phyloP scores from a whole-genome alignment of 2,888 invertebrate species.

The Zaprionus obscuricornis region DNA sequence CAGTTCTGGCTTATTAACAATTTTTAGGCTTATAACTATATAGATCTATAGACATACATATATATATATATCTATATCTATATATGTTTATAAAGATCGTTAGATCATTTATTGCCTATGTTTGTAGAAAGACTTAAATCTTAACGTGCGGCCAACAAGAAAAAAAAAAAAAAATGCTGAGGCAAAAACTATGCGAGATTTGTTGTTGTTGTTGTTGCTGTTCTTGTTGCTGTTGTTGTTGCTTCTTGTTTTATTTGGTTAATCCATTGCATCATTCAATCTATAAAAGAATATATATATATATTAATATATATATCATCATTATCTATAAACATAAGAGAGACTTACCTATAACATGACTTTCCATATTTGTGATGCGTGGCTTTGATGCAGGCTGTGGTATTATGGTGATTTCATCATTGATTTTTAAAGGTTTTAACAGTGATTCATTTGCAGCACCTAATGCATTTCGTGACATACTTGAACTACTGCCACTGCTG shows the following conservation, averaged over 20 bases:
- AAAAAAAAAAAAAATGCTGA: too few species aligned
- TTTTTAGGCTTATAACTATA: constrained; percentile 32
- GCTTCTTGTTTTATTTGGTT: constrained; percentile 72
- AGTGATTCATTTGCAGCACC: constrained; percentile 85
- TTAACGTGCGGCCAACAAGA: constrained; percentile 63
- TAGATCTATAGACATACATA: too few species aligned
- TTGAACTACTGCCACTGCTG: constrained; percentile 50
- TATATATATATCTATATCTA: too few species aligned
- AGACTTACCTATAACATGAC: constrained; percentile 83
- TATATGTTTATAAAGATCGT: too few species aligned
- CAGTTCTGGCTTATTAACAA: constrained; percentile 57
- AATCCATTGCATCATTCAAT: constrained; percentile 60
- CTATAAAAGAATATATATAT: constrained; percentile 25
- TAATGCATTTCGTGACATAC: constrained; percentile 76
- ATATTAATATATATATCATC: not conserved
- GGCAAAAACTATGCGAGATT: constrained; percentile 72
- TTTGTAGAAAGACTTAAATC: too few species aligned
- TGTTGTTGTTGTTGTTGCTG: constrained; percentile 28
- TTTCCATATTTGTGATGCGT: constrained; percentile 83
- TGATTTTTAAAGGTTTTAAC: constrained; percentile 92
- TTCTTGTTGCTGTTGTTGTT: too few species aligned
- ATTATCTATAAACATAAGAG: not conserved
- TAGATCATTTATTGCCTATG: too few species aligned
- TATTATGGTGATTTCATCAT: constrained; percentile 95
- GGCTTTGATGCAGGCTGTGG: constrained; percentile 89